Evolutionary conservation across 92 coral and sea anemone genomes (phyloP).

Genomic region (Porites evermanni): DNA sequence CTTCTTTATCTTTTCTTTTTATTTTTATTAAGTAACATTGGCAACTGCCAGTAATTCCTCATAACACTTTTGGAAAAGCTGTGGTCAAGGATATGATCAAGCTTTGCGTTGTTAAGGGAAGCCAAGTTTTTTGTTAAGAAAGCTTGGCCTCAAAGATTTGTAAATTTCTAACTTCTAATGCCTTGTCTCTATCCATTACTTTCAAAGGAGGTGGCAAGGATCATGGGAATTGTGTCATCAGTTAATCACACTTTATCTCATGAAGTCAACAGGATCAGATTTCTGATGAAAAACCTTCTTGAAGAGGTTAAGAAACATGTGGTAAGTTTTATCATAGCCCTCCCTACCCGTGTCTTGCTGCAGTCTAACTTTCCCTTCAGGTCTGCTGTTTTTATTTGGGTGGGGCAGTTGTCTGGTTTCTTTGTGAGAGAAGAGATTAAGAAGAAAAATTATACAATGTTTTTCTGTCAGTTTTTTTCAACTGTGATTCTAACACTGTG

Average conservation of each 20-base stretch:
- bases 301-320: conserved; percentile 31
- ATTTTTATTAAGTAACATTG: no score
- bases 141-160: no score
- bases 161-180: no score
- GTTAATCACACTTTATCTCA: conserved; percentile 58
- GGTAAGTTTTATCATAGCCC: conserved; percentile 5
- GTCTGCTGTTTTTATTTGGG: neutral
- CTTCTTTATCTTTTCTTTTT: no score
- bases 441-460: no score
- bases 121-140: neutral
- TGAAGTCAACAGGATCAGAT: conserved; percentile 13
- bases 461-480: no score
- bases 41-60: no score
- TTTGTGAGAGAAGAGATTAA: no score
- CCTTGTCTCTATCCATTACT: neutral
- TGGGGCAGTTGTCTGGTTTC: neutral
- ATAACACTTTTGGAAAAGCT: no score
- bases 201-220: conserved; percentile 34
- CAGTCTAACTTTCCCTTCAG: neutral
- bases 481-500: neutral
- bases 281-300: conserved; percentile 36
- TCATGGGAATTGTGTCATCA: conserved; percentile 52
- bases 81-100: no score
- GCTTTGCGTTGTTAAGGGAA: no score
- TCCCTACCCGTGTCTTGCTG: neutral